Evolutionary conservation across 2,797 vertebrate genomes (phyloP).

Genomic region (Knipowitschia caucasica): DNA sequence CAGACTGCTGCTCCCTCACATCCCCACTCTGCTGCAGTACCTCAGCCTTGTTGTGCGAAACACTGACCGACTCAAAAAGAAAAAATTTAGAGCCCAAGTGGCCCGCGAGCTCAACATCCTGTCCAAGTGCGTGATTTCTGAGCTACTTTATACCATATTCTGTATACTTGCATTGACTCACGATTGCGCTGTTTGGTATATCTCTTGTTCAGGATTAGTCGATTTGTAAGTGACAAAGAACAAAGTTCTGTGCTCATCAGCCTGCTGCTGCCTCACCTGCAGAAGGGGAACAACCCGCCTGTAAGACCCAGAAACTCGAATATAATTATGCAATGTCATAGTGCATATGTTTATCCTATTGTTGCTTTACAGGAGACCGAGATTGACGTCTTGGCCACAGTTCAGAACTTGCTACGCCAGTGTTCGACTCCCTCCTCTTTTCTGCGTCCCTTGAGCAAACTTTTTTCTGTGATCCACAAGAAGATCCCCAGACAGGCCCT

Average conservation of each 20-base stretch:
- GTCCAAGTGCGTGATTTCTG: conserved; percentile 89
- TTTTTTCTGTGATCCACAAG: conserved; percentile 86
- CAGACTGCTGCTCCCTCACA: conserved; percentile 84
- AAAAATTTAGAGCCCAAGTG: conserved; percentile 85
- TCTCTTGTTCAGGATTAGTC: conserved; percentile 79
- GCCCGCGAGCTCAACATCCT: conserved; percentile 95
- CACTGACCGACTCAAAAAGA: conserved; percentile 85
- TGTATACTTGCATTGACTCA: background rate
- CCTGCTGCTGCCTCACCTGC: conserved; percentile 88
- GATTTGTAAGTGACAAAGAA: conserved; percentile 87
- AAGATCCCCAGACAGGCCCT: conserved; percentile 87
- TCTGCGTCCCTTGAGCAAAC: conserved; percentile 85
- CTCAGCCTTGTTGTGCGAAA: conserved; percentile 83
- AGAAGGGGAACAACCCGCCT: conserved; percentile 79
- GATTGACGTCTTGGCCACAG: conserved; percentile 87
- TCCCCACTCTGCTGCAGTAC: conserved; percentile 86
- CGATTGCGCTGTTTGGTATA: background rate
- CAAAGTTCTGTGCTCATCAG: conserved; percentile 89
- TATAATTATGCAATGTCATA: background rate
- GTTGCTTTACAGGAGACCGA: conserved; percentile 81
- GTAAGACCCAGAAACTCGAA: conserved; percentile 59
- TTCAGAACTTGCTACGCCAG: conserved; percentile 88
- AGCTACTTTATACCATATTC: background rate
- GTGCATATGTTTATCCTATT: conserved; percentile 2
- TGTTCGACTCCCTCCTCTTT: conserved; percentile 79